Evolutionary conservation across 2,888 invertebrate genomes (phyloP).

Genomic region (Camptogramma bilineatum): DNA sequence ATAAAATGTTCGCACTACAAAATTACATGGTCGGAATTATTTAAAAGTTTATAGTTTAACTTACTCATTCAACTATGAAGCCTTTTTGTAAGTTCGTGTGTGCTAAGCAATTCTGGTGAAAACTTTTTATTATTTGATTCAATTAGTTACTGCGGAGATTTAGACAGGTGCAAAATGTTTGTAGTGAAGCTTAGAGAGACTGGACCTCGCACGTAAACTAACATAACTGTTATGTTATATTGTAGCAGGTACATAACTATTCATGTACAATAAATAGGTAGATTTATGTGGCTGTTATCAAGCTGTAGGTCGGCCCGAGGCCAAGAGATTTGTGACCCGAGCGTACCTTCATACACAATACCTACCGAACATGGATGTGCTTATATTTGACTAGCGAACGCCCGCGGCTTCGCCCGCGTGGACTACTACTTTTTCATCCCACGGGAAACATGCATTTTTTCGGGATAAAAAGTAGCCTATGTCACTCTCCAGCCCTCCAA

Average conservation of each 20-base stretch:
- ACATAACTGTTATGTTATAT: not conserved
- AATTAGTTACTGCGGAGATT: not conserved
- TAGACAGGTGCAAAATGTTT: too few species aligned
- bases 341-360: not conserved
- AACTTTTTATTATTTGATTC: not conserved
- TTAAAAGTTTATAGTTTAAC: not conserved
- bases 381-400: too few species aligned
- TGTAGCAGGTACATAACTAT: not conserved
- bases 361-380: not conserved
- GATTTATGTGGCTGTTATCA: not conserved
- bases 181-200: not conserved
- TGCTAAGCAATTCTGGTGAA: not conserved
- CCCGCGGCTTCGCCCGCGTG: too few species aligned
- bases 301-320: not conserved
- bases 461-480: too few species aligned
- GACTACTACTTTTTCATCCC: too few species aligned
- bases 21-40: not conserved
- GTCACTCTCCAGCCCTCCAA: too few species aligned
- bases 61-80: not conserved
- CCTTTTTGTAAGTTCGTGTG: not conserved
- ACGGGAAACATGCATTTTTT: too few species aligned
- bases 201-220: not conserved
- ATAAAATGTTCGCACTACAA: not conserved
- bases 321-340: not conserved
- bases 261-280: not conserved